phyloP scores from a whole-genome alignment of 2,797 vertebrate genomes.

The Acanthornis magna region DNA sequence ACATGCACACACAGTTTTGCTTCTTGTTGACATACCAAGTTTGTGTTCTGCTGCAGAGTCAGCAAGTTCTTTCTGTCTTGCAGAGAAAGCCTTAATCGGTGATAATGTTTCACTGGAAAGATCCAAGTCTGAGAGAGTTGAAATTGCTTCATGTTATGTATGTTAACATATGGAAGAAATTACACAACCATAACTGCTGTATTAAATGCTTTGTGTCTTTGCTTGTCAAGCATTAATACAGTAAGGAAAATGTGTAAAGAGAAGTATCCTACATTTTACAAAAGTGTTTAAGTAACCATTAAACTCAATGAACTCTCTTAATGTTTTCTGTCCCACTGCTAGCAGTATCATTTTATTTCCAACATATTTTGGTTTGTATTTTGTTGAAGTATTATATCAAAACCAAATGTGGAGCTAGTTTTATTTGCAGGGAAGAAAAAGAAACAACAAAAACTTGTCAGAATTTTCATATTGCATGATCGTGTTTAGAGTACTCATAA shows the following conservation, averaged over 20 bases:
- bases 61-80: conserved; percentile 59
- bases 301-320: conserved; percentile 33
- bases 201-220: conserved; percentile 37
- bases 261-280: conserved; percentile 25
- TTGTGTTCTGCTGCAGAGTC: conserved; percentile 56
- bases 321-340: conserved; percentile 22
- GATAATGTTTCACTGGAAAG: conserved; percentile 66
- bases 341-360: conserved; percentile 2
- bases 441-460: not conserved
- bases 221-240: conserved; percentile 63
- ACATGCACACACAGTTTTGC: not conserved
- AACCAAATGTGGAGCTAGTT: conserved; percentile 25
- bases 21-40: conserved; percentile 37
- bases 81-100: conserved; percentile 57
- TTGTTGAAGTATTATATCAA: conserved; percentile 4
- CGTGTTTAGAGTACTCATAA: not conserved
- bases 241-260: conserved; percentile 22
- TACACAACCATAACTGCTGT: conserved; percentile 15
- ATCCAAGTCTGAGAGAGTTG: conserved; percentile 48
- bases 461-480: not conserved
- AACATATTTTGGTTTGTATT: not conserved
- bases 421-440: not conserved
- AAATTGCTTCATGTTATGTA: conserved; percentile 40
- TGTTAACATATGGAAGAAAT: conserved; percentile 65
- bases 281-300: not conserved